Base-by-base conservation (phyloP, 2,888 invertebrate species). In the Pycnomerus fuliginosus region DNA sequence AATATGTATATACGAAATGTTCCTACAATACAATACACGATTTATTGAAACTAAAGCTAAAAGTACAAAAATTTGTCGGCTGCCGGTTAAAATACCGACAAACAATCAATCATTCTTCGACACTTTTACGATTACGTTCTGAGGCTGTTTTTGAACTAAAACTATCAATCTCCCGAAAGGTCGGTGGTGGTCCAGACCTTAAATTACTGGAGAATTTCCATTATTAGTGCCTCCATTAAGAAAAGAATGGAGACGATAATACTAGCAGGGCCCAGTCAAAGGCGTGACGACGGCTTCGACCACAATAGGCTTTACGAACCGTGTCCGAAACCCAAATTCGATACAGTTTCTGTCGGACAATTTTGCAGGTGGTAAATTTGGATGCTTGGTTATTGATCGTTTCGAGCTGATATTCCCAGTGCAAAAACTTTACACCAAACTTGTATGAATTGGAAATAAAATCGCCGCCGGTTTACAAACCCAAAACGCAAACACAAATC, bases 171-270 rank as follows among this genome's bases (percentile, higher is more conserved):
- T 44, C 32, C 12, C 14, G 22, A 17, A 40, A 44, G 33, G 34
- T 20, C 49, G 35, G 37, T 45, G 40, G 45, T 42, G 48, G 39
- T 44, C 44, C 35, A 33, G 17, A 30, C 31, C 35, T 33, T 39
- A 44, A 50, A 46, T 50, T 44, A 36, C 43, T 46, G 42, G 16
- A 42, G 32, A 47, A 47, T 47, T 50, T 47, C 38, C 50, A 50
- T 50, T 48, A 50, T 52, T 50, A 47, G 39, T 35, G 30, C 44
- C 42, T 44, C 48, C 44, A 53, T 53, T 53, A 53, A 48, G 38
- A 31, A 44, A 52, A 53, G 53, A 53, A 53, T 50, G 47, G 49
- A 43, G 48, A 42, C 53, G 47, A 53, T 53, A 53, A 50, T 50
- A 36, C 45, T 3, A 14, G 41, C 47, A 40, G 45, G 46, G 50